A percentile compares a stretch with the other conserved stretches of the same genome.
Conservation (phyloP, 2,888 invertebrate species). For the Seira ritae region DNA sequence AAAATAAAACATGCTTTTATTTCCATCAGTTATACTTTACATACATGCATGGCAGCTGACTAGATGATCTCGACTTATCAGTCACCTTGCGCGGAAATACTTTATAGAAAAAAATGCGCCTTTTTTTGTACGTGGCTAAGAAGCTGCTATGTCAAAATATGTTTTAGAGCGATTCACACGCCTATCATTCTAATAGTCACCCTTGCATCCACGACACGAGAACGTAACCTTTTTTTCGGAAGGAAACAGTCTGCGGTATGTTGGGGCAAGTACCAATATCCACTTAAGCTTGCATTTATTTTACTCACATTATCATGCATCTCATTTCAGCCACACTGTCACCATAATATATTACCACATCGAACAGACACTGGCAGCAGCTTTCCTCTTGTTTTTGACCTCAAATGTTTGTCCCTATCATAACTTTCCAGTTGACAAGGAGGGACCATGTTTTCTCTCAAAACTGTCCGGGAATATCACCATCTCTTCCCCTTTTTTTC, state of each 20-base stretch:
- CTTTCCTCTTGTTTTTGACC: constrained; percentile 14
- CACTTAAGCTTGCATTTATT: constrained; percentile 9
- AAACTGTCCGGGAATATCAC: constrained; percentile 9
- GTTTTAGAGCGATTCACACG: background rate
- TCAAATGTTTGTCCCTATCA: constrained; percentile 21
- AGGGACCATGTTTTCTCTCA: constrained; percentile 15
- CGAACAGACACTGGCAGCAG: background rate
- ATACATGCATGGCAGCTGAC: constrained; percentile 38
- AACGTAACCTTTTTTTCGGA: background rate
- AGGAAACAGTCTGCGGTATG: background rate
- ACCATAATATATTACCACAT: constrained; percentile 15
- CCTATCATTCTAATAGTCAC: background rate
- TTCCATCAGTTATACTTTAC: constrained; percentile 29
- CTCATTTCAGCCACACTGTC: constrained; percentile 20
- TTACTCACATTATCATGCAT: constrained; percentile 13
- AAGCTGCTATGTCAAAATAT: constrained; percentile 1
- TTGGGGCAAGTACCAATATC: background rate
- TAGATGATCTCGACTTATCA: constrained; percentile 37
- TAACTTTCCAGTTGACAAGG: constrained; percentile 18
- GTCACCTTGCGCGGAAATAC: background rate
- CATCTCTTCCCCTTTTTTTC: background rate
- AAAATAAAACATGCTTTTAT: constrained; percentile 4
- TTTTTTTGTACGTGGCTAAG: constrained; percentile 17
- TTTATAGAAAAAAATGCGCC: background rate
- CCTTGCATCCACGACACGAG: background rate